Conservation (phyloP, 2,888 invertebrate species). For the Caenorhabditis virilis region DNA sequence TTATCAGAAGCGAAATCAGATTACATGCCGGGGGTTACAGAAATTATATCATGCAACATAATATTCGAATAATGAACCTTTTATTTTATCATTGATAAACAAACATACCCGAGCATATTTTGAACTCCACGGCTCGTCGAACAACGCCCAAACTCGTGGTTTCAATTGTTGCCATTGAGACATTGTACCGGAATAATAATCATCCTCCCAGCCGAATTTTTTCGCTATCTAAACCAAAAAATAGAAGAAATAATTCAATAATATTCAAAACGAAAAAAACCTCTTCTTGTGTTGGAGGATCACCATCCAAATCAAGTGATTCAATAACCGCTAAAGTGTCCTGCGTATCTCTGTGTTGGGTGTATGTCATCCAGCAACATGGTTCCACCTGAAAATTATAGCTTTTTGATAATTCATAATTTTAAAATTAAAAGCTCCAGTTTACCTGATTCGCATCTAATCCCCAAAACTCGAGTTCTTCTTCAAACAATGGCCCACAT, state of each 20-base stretch:
- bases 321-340: conserved; percentile 97
- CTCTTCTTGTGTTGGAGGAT: conserved; percentile 58
- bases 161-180: conserved; percentile 82
- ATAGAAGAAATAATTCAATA: conserved; percentile 4
- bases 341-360: conserved; percentile 84
- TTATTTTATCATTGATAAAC: neutral
- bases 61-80: neutral
- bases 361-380: conserved; percentile 98
- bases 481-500: conserved; percentile 97
- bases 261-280: conserved; percentile 10
- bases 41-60: neutral
- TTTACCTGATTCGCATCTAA: conserved; percentile 88
- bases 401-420: neutral
- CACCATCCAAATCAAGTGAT: conserved; percentile 91
- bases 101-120: conserved; percentile 77
- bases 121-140: conserved; percentile 98
- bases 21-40: no score
- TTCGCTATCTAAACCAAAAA: conserved; percentile 50
- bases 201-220: conserved; percentile 93
- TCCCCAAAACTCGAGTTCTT: conserved; percentile 98
- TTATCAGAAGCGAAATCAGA: no score
- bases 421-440: conserved; percentile 3
- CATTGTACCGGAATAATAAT: conserved; percentile 76
- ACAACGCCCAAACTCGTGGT: conserved; percentile 96
- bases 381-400: conserved; percentile 79